Evolutionary conservation across 2,797 vertebrate species (phyloP).

Genomic region (Myoxocephalus aenaeus): DNA sequence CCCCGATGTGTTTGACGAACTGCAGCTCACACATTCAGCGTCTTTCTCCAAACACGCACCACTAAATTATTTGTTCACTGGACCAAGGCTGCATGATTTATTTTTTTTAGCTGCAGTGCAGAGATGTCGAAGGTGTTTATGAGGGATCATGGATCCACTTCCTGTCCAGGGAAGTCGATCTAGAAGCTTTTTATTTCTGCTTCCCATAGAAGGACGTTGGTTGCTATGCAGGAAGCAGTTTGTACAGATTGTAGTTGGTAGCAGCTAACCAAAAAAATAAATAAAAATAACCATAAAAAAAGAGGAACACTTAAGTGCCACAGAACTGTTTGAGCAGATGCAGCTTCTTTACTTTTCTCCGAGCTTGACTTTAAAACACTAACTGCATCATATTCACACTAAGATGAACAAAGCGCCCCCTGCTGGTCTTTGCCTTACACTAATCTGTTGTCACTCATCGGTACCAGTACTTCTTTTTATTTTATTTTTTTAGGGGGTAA

Average conservation of each 20-base stretch:
- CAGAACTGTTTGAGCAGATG: slow-evolving; percentile 44
- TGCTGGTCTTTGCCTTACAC: slow-evolving; percentile 86
- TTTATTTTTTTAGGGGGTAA: slow-evolving; percentile 33
- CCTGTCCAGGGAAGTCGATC: slow-evolving; percentile 27
- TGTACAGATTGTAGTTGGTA: slow-evolving; percentile 64
- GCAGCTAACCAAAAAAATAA: slow-evolving; percentile 65
- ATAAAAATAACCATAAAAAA: not conserved
- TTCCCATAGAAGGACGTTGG: slow-evolving; percentile 10
- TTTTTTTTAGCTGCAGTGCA: slow-evolving; percentile 12
- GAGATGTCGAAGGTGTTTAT: not conserved
- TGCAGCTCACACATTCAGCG: slow-evolving; percentile 13
- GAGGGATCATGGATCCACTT: slow-evolving; percentile 35
- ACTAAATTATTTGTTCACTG: slow-evolving; percentile 22
- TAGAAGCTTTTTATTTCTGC: slow-evolving; percentile 6
- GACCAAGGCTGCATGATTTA: slow-evolving; percentile 2
- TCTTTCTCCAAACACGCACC: slow-evolving; percentile 13
- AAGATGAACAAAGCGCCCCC: slow-evolving; percentile 51
- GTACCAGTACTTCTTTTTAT: slow-evolving; percentile 70
- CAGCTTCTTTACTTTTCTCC: slow-evolving; percentile 49
- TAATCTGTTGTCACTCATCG: slow-evolving; percentile 70
- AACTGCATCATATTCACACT: slow-evolving; percentile 20
- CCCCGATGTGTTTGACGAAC: not conserved
- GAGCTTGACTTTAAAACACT: slow-evolving; percentile 64
- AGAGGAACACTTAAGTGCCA: slow-evolving; percentile 79
- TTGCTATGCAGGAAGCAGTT: slow-evolving; percentile 78